Evolutionary conservation across 1,140 invertebrate species (phyloP).

Genomic region (Cardiocondyla obscurior): DNA sequence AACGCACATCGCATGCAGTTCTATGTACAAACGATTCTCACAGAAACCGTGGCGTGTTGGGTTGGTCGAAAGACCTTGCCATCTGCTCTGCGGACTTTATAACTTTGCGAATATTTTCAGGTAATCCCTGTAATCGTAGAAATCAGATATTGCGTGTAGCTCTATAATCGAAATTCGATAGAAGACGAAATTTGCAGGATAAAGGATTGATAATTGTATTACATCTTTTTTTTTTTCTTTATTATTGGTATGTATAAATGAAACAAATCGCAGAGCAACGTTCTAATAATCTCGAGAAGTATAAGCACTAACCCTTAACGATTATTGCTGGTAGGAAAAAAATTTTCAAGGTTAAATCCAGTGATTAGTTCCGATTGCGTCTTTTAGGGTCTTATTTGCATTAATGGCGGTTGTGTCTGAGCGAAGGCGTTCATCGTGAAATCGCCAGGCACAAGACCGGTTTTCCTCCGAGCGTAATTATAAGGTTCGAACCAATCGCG

Average conservation of each 20-base stretch:
- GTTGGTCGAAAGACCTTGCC: slow-evolving; percentile 56
- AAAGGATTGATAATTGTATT: background rate
- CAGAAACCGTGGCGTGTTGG: slow-evolving; percentile 48
- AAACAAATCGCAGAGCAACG: background rate
- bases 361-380: slow-evolving; percentile 58
- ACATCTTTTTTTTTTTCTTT: too few relatives aligned
- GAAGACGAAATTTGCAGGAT: background rate
- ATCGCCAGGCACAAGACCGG: slow-evolving; percentile 63
- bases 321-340: slow-evolving; percentile 43
- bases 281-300: background rate
- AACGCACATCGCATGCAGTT: slow-evolving; percentile 33
- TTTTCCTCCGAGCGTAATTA: slow-evolving; percentile 68
- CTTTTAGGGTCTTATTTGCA: slow-evolving; percentile 64
- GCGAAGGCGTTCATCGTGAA: slow-evolving; percentile 67
- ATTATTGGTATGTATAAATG: background rate
- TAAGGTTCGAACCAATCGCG: slow-evolving; percentile 66
- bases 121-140: background rate
- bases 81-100: slow-evolving; percentile 53
- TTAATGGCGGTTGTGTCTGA: slow-evolving; percentile 63
- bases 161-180: background rate
- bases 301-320: background rate
- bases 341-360: slow-evolving; percentile 11
- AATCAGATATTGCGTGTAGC: background rate
- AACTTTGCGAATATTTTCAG: slow-evolving; percentile 33
- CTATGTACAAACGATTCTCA: slow-evolving; percentile 59